These are phyloP conservation scores for Nesoenas mayeri DNA, from an alignment of 2,113 vertebrate species.

Conservation along the genomic window DNA sequence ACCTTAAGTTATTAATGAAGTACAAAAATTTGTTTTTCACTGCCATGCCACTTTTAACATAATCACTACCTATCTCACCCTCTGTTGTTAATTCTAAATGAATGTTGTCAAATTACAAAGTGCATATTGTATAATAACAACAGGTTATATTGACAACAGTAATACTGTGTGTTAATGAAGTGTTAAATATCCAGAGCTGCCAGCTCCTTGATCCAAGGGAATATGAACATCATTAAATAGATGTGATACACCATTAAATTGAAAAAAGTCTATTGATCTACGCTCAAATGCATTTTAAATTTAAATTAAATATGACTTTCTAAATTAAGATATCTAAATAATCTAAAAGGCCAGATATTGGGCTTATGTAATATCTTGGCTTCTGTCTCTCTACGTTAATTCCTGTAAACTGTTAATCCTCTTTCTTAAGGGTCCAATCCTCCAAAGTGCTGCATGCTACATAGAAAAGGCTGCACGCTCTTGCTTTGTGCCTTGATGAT, in stretches of 20 bases:
- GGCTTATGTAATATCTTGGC: not conserved
- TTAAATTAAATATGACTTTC: not conserved
- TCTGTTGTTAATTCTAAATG: constrained; percentile 7
- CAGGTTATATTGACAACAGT: not conserved
- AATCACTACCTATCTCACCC: not conserved
- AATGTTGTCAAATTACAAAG: constrained; percentile 20
- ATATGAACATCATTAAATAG: not conserved
- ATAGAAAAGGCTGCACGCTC: not conserved
- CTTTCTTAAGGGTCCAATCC: not conserved
- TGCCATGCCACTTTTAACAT: not conserved
- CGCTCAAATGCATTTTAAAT: not conserved
- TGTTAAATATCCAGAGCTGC: constrained; percentile 26
- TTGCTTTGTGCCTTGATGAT: not conserved
- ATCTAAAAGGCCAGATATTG: not conserved
- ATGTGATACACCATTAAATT: not conserved
- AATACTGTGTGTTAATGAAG: constrained; percentile 9
- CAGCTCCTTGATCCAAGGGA: not conserved
- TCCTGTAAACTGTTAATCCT: not conserved
- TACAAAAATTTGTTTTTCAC: not conserved
- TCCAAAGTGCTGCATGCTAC: not conserved
- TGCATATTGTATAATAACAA: not conserved
- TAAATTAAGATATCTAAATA: not conserved
- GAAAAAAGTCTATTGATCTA: not conserved
- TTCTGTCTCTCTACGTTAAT: not conserved
- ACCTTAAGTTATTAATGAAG: not conserved